These are phyloP conservation scores for Chionis minor DNA, from an alignment of 2,113 vertebrate genomes.

Conservation along the genomic window DNA sequence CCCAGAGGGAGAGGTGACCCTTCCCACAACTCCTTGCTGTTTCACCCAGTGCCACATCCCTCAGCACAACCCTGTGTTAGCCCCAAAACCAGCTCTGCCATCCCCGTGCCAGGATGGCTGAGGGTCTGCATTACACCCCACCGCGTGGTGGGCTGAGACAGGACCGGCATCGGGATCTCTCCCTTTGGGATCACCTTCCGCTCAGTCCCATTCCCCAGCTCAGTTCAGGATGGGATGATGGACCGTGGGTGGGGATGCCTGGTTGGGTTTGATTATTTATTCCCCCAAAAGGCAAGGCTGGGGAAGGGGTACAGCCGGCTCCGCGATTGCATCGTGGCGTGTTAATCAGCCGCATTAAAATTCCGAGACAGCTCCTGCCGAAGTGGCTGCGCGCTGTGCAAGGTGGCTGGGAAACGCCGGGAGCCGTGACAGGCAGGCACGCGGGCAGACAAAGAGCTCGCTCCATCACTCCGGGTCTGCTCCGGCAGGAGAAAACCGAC, in stretches of 20 bases:
- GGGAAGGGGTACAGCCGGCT: background rate
- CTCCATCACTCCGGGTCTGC: constrained; percentile 36
- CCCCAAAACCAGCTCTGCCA: background rate
- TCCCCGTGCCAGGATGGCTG: background rate
- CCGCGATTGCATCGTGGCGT: background rate
- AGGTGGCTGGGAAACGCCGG: constrained; percentile 61
- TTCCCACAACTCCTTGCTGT: background rate
- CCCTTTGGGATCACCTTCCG: background rate
- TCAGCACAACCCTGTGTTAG: rapidly evolving
- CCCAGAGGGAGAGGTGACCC: background rate
- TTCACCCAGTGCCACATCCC: background rate
- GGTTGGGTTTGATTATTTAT: background rate
- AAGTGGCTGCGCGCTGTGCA: constrained; percentile 52
- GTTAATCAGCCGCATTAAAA: constrained; percentile 63
- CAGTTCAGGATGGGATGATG: background rate
- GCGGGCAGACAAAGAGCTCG: constrained; percentile 59
- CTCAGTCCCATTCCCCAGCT: background rate
- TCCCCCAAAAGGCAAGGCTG: background rate
- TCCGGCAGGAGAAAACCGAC: constrained; percentile 33
- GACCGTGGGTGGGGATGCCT: rapidly evolving
- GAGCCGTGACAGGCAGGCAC: constrained; percentile 45
- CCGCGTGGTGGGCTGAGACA: background rate
- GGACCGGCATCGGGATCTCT: background rate
- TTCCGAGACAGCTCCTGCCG: constrained; percentile 65
- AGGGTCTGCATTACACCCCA: background rate